Evolutionary conservation across 2,113 vertebrate genomes (phyloP).

Genomic region (Eclectus roratus): DNA sequence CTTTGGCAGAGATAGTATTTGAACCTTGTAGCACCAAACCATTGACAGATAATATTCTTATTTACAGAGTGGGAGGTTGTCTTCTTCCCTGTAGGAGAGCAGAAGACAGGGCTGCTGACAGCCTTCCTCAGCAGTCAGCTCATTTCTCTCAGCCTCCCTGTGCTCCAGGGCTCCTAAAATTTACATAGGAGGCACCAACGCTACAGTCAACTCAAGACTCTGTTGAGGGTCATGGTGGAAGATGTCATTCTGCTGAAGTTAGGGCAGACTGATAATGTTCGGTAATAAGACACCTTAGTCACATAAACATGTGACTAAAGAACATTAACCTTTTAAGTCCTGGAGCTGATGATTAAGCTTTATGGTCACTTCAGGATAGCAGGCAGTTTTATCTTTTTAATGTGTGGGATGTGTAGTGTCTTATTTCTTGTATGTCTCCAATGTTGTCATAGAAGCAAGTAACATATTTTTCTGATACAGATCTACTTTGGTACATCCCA

Average conservation of each 20-base stretch:
- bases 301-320: background rate
- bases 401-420: constrained; percentile 44
- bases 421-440: constrained; percentile 44
- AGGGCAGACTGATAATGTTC: background rate
- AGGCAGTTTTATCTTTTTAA: background rate
- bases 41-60: background rate
- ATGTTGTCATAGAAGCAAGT: constrained; percentile 70
- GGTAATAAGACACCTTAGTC: background rate
- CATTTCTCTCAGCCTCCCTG: background rate
- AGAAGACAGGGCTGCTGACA: background rate
- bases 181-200: background rate
- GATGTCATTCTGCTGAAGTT: background rate
- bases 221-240: background rate
- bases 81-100: background rate
- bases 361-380: background rate
- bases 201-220: background rate
- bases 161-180: background rate
- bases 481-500: constrained; percentile 13
- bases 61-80: background rate
- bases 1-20: background rate
- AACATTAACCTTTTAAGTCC: background rate
- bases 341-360: background rate
- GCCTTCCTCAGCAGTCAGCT: background rate
- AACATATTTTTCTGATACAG: constrained; percentile 23
- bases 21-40: background rate